Conservation (phyloP, 2,888 invertebrate genomes). For the Oeneis ivallda region DNA sequence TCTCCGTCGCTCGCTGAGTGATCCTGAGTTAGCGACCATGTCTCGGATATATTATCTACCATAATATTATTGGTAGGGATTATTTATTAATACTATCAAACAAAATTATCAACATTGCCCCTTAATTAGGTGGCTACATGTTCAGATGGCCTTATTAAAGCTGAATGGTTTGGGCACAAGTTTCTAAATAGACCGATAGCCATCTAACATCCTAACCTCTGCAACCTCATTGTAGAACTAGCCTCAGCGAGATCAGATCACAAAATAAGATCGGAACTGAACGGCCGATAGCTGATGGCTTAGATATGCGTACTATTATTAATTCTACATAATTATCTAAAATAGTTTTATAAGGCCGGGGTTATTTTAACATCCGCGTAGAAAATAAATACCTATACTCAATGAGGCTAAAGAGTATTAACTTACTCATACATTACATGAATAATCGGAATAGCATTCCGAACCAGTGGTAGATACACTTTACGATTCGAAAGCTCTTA, state of each 20-base stretch:
- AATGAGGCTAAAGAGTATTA: too few relatives aligned
- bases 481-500: too few relatives aligned
- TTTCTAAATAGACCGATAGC: conserved; percentile 5
- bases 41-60: too few relatives aligned
- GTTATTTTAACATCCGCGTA: too few relatives aligned
- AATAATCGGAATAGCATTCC: too few relatives aligned
- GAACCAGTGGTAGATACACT: too few relatives aligned
- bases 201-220: conserved; percentile 6
- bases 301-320: neutral
- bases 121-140: neutral
- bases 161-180: conserved; percentile 1
- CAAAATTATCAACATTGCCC: neutral
- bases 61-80: neutral
- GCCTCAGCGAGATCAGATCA: conserved; percentile 2
- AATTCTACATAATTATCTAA: too few relatives aligned
- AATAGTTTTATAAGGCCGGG: too few relatives aligned
- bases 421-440: too few relatives aligned
- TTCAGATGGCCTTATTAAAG: neutral
- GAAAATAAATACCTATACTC: too few relatives aligned
- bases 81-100: neutral
- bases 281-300: neutral
- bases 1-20: too few relatives aligned
- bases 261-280: neutral
- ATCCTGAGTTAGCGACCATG: too few relatives aligned
- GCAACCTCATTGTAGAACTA: neutral